These are phyloP conservation scores for Hippocampus comes DNA, from an alignment of 2,113 vertebrate species.

Conservation along the genomic window DNA sequence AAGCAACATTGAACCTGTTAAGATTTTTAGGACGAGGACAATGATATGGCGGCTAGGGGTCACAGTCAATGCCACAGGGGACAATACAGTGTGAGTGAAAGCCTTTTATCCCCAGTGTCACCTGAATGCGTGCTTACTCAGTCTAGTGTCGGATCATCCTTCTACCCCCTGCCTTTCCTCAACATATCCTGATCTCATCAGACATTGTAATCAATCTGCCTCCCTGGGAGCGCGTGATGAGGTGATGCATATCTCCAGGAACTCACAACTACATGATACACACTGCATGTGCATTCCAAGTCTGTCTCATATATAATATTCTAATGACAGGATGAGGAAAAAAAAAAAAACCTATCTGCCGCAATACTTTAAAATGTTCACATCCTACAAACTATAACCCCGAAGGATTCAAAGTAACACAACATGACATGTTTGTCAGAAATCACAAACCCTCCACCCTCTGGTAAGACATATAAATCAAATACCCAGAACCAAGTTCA, in stretches of 20 bases:
- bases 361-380: neutral
- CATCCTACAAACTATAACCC: too few relatives aligned
- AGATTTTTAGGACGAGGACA: neutral
- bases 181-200: slow-evolving; percentile 7
- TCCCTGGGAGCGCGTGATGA: slow-evolving; percentile 4
- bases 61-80: neutral
- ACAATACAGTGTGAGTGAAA: neutral
- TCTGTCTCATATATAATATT: neutral
- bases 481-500: too few relatives aligned
- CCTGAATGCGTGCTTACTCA: slow-evolving; percentile 1
- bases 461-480: too few relatives aligned
- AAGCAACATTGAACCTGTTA: neutral
- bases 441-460: too few relatives aligned
- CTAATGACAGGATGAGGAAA: neutral
- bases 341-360: neutral
- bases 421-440: too few relatives aligned
- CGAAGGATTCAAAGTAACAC: neutral
- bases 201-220: slow-evolving; percentile 4
- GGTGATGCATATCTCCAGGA: neutral
- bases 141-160: neutral
- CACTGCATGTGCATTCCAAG: neutral
- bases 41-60: neutral
- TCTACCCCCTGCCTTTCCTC: neutral
- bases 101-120: neutral
- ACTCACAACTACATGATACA: neutral